Percentiles rank a stretch among this genome's conserved stretches.
phyloP scores from a whole-genome alignment of 2,113 vertebrate genomes.

The Promerops cafer region DNA sequence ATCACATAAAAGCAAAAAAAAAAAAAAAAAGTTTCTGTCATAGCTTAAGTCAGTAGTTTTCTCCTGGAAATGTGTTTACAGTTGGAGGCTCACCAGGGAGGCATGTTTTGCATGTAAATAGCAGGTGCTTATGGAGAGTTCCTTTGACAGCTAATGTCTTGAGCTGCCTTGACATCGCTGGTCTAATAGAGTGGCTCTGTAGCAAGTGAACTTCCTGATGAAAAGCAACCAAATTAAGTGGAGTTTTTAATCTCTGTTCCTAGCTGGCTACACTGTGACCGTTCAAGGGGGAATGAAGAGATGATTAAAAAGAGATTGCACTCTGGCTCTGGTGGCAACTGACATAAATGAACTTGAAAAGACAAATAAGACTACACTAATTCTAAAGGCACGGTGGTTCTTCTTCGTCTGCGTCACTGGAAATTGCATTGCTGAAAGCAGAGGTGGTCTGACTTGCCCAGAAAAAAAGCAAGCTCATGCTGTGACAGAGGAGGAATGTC shows the following conservation, averaged over 20 bases:
- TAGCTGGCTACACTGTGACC: neutral
- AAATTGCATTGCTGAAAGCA: neutral
- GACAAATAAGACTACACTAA: conserved; percentile 56
- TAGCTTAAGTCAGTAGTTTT: conserved; percentile 37
- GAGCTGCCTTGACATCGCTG: conserved; percentile 53
- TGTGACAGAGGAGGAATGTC: neutral
- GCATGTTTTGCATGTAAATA: conserved; percentile 69
- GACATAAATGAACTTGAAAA: conserved; percentile 67
- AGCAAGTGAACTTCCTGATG: conserved; percentile 55
- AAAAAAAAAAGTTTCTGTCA: conserved; percentile 14
- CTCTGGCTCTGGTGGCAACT: conserved; percentile 29
- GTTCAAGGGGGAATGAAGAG: conserved; percentile 45
- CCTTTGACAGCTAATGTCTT: conserved; percentile 63
- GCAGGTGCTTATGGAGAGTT: conserved; percentile 50
- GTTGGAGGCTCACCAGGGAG: conserved; percentile 60
- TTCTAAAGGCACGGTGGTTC: conserved; percentile 45
- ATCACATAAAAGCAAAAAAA: neutral
- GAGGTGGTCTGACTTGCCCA: neutral
- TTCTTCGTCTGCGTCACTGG: neutral
- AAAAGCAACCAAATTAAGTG: conserved; percentile 64
- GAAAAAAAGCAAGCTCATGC: neutral
- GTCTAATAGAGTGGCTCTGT: conserved; percentile 48
- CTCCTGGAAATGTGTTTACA: conserved; percentile 59
- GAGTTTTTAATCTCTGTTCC: conserved; percentile 44
- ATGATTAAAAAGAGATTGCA: conserved; percentile 66